phyloP scores from a whole-genome alignment of 1,140 invertebrate genomes.

The Tachypleus tridentatus region DNA sequence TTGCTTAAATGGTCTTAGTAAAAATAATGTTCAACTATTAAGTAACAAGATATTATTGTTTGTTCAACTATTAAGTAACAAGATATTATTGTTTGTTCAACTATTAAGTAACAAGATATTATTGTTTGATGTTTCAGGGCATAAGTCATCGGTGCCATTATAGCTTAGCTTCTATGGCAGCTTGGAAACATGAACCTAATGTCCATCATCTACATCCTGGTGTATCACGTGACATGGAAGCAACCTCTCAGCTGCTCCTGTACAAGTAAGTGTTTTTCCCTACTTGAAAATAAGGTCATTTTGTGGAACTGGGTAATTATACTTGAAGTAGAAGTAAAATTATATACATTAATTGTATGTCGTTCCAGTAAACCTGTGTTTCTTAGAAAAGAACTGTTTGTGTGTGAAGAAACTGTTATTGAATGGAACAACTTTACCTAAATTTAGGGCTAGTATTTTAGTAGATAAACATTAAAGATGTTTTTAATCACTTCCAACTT shows the following conservation, averaged over 20 bases:
- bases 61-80: neutral
- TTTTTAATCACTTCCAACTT: no score
- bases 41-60: neutral
- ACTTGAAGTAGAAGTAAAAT: no score
- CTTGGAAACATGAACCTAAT: conserved; percentile 37
- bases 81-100: neutral
- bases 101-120: neutral
- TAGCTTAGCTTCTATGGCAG: conserved; percentile 41
- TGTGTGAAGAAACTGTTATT: no score
- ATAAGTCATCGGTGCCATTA: conserved; percentile 40
- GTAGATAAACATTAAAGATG: no score
- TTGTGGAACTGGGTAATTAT: no score
- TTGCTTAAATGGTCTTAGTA: neutral
- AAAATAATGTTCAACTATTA: no score
- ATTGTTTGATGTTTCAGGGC: conserved; percentile 22
- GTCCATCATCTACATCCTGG: conserved; percentile 36
- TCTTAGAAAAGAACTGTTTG: no score
- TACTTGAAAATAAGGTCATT: neutral
- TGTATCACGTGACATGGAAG: conserved; percentile 11
- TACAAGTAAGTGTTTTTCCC: conserved; percentile 12
- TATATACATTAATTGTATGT: no score
- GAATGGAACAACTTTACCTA: no score
- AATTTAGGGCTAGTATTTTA: no score
- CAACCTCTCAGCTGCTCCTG: conserved; percentile 5
- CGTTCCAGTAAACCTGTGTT: no score